Evolutionary conservation across 2,113 vertebrate species (phyloP).

Genomic region (Sinocyclocheilus anophthalmus): DNA sequence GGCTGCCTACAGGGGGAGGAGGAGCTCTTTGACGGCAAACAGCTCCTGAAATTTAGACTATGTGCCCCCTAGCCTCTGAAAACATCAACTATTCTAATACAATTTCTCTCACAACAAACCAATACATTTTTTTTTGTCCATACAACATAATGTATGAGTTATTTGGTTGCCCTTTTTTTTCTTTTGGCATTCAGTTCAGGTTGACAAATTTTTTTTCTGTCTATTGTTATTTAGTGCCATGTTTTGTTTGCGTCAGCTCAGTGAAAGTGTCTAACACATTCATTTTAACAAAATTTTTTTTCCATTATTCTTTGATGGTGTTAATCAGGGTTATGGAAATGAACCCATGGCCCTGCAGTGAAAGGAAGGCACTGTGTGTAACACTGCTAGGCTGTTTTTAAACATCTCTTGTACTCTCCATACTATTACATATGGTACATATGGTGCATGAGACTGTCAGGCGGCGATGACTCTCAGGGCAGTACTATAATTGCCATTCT

Average conservation of each 20-base stretch:
- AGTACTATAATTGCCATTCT: constrained; percentile 20
- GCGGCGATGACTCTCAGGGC: neutral
- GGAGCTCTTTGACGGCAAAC: constrained; percentile 52
- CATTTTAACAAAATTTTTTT: too few species aligned
- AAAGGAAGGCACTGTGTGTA: constrained; percentile 15
- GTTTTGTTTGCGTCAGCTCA: neutral
- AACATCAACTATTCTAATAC: neutral
- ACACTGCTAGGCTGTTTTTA: constrained; percentile 9
- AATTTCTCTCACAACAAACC: neutral
- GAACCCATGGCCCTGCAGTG: neutral
- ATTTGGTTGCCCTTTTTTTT: neutral
- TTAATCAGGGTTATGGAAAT: constrained; percentile 26
- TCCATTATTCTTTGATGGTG: constrained; percentile 15
- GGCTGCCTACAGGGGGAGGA: constrained; percentile 32
- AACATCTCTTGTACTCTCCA: neutral
- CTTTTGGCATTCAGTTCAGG: neutral
- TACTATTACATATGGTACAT: constrained; percentile 6
- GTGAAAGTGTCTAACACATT: neutral
- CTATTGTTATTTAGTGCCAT: constrained; percentile 24
- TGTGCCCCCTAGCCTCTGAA: constrained; percentile 30
- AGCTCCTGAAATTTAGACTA: constrained; percentile 41
- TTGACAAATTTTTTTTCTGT: neutral
- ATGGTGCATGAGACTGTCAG: neutral
- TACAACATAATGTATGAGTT: neutral
- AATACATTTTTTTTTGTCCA: too few species aligned